Conservation (phyloP, 92 coral and sea anemone genomes). For the Umimayanthus chanpuru region DNA sequence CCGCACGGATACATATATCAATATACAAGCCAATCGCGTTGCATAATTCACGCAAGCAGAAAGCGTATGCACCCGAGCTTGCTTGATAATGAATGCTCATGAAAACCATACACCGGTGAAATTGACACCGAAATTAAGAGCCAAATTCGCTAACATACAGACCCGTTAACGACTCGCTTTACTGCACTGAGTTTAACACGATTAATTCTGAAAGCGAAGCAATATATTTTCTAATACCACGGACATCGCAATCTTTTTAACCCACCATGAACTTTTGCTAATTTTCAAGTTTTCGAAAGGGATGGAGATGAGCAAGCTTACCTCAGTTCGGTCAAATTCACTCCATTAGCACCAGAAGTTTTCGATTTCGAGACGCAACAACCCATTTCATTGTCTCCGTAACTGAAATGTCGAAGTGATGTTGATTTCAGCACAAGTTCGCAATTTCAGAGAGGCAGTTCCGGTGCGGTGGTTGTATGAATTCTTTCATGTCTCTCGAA, state of each 20-base stretch:
- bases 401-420: constrained; percentile 9
- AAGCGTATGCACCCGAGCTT: not conserved
- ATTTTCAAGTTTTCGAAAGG: not conserved
- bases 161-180: no score
- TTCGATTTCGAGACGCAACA: constrained; percentile 77
- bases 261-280: not conserved
- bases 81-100: not conserved
- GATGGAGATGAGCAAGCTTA: constrained; percentile 19
- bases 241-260: constrained; percentile 8
- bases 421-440: constrained; percentile 14
- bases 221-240: not conserved
- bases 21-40: not conserved
- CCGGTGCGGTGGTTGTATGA: not conserved
- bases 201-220: not conserved
- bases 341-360: constrained; percentile 54
- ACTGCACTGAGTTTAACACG: not conserved
- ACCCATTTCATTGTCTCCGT: constrained; percentile 57
- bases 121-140: not conserved
- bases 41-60: not conserved
- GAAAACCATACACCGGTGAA: not conserved
- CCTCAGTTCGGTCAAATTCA: constrained; percentile 59
- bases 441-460: constrained; percentile 13
- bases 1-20: not conserved
- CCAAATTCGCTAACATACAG: not conserved
- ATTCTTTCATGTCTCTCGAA: constrained; percentile 7